Evolutionary conservation across 2,797 vertebrate species (phyloP), one percentile per base, ranked within the genome.

Genomic region (Acipenser transmontanus): DNA sequence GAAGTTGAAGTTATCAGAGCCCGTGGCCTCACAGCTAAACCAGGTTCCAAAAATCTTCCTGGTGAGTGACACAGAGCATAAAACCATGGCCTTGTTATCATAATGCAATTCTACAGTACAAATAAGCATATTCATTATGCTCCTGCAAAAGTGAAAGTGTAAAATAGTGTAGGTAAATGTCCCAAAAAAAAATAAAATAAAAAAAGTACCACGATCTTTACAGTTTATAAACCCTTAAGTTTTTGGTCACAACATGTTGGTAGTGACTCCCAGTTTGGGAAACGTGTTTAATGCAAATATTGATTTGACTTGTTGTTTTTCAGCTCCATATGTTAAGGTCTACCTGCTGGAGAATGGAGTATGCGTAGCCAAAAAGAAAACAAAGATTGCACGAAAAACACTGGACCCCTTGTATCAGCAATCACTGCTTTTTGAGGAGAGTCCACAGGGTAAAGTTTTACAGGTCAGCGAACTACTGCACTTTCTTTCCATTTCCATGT

Each of bases 361-460:
- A 0, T 98, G 98, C 65, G 91, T 98, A 85, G 95, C 95, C 82
- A 99, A 98, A 86, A 98, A 98, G 89, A 99, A 99, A 89, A 99
- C 97, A 70, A 97, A 98, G 86, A 99, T 98, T 85, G 96, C 97
- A 74, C 86, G 96, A 78, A 98, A 99, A 90, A 99, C 97, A 7
- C 94, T 99, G 49, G 96, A 99, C 84, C 96, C 97, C 62, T 84
- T 99, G 71, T 99, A 99, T 82, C 97, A 99, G 76, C 97, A 99
- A 83, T 93, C 92, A 52, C 83, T 99, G 79, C 91, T 93, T 74
- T 99, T 98, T 74, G 96, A 97, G 60, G 97, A 99, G 77, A 97
- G 95, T 80, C 94, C 96, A 61, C 93, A 98, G 89, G 94, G 95
- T 70, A 99, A 98, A 93, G 96, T 99, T 74, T 89, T 99, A 84